phyloP scores from a whole-genome alignment of 2,797 vertebrate species.

The Crocodylus rhombifer region DNA sequence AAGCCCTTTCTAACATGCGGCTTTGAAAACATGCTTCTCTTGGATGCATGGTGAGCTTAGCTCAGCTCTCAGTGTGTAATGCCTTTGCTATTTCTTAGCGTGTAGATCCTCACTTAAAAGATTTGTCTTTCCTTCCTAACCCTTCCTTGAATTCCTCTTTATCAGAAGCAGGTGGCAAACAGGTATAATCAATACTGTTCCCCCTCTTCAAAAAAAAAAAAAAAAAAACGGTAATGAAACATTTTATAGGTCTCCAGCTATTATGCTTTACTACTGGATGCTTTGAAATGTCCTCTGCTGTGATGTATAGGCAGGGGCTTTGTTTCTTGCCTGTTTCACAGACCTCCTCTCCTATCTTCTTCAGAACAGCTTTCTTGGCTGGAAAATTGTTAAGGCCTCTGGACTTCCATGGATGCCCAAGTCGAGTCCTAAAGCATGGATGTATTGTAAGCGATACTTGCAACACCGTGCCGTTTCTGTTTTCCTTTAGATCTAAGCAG shows the following conservation, averaged over 20 bases:
- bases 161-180: background rate
- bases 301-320: background rate
- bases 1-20: background rate
- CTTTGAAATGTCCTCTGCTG: background rate
- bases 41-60: background rate
- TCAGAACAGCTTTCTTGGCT: background rate
- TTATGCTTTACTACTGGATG: background rate
- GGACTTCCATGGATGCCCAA: no score
- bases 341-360: background rate
- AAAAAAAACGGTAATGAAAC: background rate
- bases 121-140: background rate
- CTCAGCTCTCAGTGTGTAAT: accelerated
- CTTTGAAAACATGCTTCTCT: background rate
- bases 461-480: background rate
- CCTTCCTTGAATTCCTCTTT: background rate
- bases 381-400: background rate
- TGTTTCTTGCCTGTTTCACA: background rate
- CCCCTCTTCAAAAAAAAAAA: background rate
- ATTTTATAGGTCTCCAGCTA: background rate
- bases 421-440: background rate
- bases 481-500: background rate
- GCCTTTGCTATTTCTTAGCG: background rate
- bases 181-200: background rate
- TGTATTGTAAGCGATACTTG: background rate
- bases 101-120: accelerated